These are phyloP conservation scores for Xerus inauris DNA, from an alignment of 2,113 vertebrate genomes.

Conservation along the genomic window DNA sequence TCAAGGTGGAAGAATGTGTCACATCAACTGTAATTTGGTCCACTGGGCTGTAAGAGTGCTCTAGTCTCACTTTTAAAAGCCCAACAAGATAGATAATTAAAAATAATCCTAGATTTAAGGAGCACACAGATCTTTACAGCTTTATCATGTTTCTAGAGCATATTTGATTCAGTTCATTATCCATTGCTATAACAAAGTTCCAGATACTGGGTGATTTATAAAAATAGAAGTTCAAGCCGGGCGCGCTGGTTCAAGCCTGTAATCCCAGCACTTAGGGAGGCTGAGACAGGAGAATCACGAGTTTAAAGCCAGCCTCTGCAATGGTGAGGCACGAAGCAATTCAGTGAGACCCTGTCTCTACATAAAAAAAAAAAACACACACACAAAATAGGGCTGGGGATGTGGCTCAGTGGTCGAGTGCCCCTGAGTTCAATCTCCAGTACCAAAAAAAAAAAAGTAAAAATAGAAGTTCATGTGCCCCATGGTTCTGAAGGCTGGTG, in stretches of 20 bases:
- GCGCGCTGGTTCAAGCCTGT: too few relatives aligned
- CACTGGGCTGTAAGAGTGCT: neutral
- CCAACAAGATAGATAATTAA: neutral
- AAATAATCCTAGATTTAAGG: neutral
- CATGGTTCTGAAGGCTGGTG: neutral
- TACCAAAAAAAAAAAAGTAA: too few relatives aligned
- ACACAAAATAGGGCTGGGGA: too few relatives aligned
- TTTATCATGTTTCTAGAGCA: neutral
- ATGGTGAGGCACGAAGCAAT: too few relatives aligned
- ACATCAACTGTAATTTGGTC: rapidly evolving
- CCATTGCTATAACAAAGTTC: neutral
- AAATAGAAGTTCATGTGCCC: neutral
- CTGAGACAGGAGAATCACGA: too few relatives aligned
- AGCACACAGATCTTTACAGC: neutral
- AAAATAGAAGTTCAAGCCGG: too few relatives aligned
- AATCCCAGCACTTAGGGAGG: too few relatives aligned
- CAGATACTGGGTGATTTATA: neutral
- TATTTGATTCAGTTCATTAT: neutral
- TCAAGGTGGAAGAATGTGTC: neutral
- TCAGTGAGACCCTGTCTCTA: too few relatives aligned
- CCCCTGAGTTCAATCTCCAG: too few relatives aligned
- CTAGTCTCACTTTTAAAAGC: neutral
- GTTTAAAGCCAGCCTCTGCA: too few relatives aligned
- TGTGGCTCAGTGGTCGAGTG: too few relatives aligned
- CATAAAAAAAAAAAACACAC: too few relatives aligned